Percentiles rank a stretch among this genome's conserved stretches.
Conservation (phyloP, 2,113 vertebrate species). For the Eulemur macaco region DNA sequence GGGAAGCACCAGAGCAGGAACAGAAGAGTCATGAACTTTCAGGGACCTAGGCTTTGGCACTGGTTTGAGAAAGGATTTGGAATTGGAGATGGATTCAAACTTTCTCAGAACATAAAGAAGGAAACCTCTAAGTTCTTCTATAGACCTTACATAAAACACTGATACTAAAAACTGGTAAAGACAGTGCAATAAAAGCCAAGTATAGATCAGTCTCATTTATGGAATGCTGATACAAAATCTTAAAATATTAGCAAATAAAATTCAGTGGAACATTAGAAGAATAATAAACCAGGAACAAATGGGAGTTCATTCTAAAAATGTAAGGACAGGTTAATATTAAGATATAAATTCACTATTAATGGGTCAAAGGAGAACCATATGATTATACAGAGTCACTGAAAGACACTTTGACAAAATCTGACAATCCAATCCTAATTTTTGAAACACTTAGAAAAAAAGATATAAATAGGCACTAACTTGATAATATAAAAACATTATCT, state of each 20-base stretch:
- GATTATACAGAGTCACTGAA: neutral
- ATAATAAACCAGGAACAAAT: neutral
- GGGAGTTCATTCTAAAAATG: neutral
- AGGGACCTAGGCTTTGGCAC: neutral
- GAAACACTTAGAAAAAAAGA: neutral
- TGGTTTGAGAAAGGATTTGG: neutral
- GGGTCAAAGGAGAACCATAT: neutral
- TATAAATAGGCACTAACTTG: neutral
- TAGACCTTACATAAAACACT: neutral
- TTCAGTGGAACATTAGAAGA: neutral
- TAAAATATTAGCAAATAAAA: slow-evolving; percentile 1
- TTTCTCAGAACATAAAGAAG: neutral
- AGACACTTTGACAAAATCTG: neutral
- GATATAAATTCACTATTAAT: neutral
- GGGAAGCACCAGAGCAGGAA: too few species aligned
- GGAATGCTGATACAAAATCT: neutral
- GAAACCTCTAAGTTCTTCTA: neutral
- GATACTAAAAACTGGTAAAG: neutral
- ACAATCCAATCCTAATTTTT: neutral
- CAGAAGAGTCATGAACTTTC: neutral
- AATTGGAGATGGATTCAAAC: neutral
- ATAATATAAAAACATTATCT: neutral
- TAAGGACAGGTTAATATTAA: neutral
- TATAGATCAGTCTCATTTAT: neutral
- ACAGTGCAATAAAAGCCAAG: neutral